Evolutionary conservation across 2,888 invertebrate genomes (phyloP), one percentile per base, ranked within the genome.

Genomic region (Melinaea menophilus): DNA sequence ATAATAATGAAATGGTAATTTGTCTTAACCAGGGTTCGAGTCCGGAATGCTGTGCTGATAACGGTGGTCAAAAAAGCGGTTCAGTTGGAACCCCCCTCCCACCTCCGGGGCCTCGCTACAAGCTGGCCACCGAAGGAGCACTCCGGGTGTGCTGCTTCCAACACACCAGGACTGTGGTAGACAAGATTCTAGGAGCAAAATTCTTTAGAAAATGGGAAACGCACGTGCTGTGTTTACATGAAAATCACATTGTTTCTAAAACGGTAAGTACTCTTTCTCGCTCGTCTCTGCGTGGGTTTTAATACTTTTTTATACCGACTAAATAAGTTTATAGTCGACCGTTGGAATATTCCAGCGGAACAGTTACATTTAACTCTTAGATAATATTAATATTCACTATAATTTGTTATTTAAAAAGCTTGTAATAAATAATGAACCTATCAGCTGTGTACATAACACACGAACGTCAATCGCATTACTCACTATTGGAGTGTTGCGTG

Each of bases 191-290:
- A 73, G 94, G 94, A 62, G 94, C 95, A 68, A 95, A 95, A 81
- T 95, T 95, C 80, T 90, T 95, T 48, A 88, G 95, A 59, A 88
- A 95, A 68, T 96, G 95, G 95, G 95, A 96, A 81, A 93, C 93
- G 48, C 95, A 95, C 80, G 93, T 93, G 73, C 90, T 96, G 9
- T 92, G 92, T 73, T 86, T 96, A 69, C 92, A 93, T 72, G 93
- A 94, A 71, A 92, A 93, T 62, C 92, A 94, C 73, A 93, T 96
- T 56, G 88, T 93, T 55, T 95, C 95, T 1, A 94, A 93, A 86
- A 94, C 94, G 91, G 95, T 95, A 80, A 92, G 94, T 80, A 46
- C 31, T 51, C 31, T 31, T 22, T 51, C 51, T 51, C 7, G 2
- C 22, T 31, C 22, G 22, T 22, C 31, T 7, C 7, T 56, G 47